Conservation (phyloP, 2,888 invertebrate genomes). For the Kuschelorhynchus macadamiae region DNA sequence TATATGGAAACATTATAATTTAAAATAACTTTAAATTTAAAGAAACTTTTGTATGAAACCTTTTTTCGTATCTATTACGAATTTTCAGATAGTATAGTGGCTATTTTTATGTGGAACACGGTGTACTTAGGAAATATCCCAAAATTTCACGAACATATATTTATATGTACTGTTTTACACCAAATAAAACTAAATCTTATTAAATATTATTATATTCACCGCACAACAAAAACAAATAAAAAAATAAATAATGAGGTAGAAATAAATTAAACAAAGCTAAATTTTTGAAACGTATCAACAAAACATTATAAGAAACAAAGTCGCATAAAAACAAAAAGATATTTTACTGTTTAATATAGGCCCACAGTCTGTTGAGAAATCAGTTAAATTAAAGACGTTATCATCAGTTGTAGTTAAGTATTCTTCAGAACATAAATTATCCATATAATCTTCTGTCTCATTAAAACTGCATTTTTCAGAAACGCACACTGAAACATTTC, state of each 20-base stretch:
- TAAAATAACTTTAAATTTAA: too few relatives aligned
- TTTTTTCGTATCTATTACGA: too few relatives aligned
- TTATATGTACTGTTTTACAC: too few relatives aligned
- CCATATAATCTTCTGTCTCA: slow-evolving; percentile 55
- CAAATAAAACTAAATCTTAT: background rate
- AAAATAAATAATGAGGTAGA: slow-evolving; percentile 49
- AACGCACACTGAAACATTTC: slow-evolving; percentile 61
- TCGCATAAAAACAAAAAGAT: slow-evolving; percentile 20
- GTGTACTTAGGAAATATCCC: too few relatives aligned
- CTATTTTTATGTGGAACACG: too few relatives aligned
- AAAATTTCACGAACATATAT: too few relatives aligned
- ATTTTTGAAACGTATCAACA: slow-evolving; percentile 41
- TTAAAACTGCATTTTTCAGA: slow-evolving; percentile 58
- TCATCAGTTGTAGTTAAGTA: slow-evolving; percentile 30
- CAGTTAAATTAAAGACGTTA: slow-evolving; percentile 45
- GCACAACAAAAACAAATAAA: slow-evolving; percentile 35
- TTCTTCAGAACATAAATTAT: slow-evolving; percentile 54
- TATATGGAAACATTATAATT: too few relatives aligned
- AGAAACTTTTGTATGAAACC: too few relatives aligned
- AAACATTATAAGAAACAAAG: slow-evolving; percentile 32
- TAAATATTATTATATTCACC: slow-evolving; percentile 16
- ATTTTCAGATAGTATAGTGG: too few relatives aligned
- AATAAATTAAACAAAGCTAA: slow-evolving; percentile 44
- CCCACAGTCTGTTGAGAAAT: slow-evolving; percentile 50
- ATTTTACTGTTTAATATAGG: slow-evolving; percentile 5